Percentiles rank a stretch among this genome's conserved stretches.
These are phyloP conservation scores for Rhopalosiphum nymphaeae DNA, from an alignment of 2,888 invertebrate species.

Conservation along the genomic window DNA sequence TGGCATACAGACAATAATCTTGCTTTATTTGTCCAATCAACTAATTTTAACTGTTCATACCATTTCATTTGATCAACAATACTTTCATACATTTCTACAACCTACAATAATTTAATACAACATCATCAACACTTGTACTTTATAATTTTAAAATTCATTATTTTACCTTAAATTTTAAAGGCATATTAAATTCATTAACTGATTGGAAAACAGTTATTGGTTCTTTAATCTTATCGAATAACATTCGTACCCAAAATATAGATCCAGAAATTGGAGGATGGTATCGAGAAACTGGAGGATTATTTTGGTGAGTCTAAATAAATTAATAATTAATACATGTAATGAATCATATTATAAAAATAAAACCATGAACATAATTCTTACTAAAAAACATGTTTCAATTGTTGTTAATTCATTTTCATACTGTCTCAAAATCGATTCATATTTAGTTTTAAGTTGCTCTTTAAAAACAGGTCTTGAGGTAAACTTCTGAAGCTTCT, in stretches of 20 bases:
- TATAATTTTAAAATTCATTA: not conserved
- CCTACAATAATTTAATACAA: not conserved
- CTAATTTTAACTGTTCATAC: conserved; percentile 36
- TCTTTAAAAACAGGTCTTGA: conserved; percentile 48
- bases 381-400: conserved; percentile 80
- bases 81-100: conserved; percentile 45
- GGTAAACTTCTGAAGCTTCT: conserved; percentile 38
- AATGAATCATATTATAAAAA: not conserved
- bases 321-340: conserved; percentile 1
- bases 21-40: conserved; percentile 30
- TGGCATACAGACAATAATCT: conserved; percentile 8
- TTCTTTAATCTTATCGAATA: conserved; percentile 84
- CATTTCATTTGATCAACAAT: conserved; percentile 55
- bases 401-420: conserved; percentile 83
- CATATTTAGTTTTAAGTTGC: conserved; percentile 72
- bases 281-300: conserved; percentile 80
- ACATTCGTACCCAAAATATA: conserved; percentile 86
- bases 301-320: conserved; percentile 75
- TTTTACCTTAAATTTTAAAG: conserved; percentile 44
- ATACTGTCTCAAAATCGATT: conserved; percentile 86
- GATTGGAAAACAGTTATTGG: conserved; percentile 85
- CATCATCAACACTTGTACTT: too few relatives aligned
- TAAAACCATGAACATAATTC: conserved; percentile 66
- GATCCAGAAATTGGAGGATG: conserved; percentile 87
- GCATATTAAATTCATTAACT: conserved; percentile 76